These are phyloP conservation scores for Melinopterus prodromus DNA, from an alignment of 2,888 invertebrate genomes.

Conservation along the genomic window DNA sequence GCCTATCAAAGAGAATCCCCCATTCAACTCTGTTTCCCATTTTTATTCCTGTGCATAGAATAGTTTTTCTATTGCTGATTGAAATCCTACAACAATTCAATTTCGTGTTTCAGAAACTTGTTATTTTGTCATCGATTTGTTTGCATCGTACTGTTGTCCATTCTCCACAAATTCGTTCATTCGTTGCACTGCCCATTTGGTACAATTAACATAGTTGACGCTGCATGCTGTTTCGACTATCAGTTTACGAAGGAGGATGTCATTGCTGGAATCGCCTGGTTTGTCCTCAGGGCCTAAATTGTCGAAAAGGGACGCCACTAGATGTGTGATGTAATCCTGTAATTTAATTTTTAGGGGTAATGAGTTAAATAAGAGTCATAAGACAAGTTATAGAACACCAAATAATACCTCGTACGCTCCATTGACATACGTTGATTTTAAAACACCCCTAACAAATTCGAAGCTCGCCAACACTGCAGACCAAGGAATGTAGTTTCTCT, in stretches of 20 bases:
- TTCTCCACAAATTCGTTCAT: constrained; percentile 58
- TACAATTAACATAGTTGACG: constrained; percentile 65
- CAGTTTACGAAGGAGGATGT: constrained; percentile 66
- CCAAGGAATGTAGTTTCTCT: constrained; percentile 75
- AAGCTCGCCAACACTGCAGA: constrained; percentile 66
- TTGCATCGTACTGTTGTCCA: background rate
- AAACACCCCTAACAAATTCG: constrained; percentile 62
- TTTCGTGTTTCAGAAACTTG: too few relatives aligned
- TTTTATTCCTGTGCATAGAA: constrained; percentile 70
- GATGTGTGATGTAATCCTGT: constrained; percentile 60
- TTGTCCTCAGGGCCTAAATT: constrained; percentile 64
- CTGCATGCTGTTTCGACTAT: constrained; percentile 69
- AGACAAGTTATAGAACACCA: too few relatives aligned
- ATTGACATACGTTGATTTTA: constrained; percentile 63
- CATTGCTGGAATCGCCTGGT: constrained; percentile 64
- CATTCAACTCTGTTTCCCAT: constrained; percentile 74
- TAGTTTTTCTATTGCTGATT: constrained; percentile 69
- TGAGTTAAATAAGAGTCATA: too few relatives aligned
- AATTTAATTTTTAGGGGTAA: background rate
- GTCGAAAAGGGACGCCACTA: constrained; percentile 60
- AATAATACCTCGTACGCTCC: constrained; percentile 57
- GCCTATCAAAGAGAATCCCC: constrained; percentile 73
- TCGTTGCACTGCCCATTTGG: constrained; percentile 62
- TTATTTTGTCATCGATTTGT: background rate
- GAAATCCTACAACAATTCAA: constrained; percentile 64